A percentile compares a stretch with the other conserved stretches of the same genome.
Conservation (phyloP, 2,113 vertebrate genomes). For the Brachyistius frenatus region DNA sequence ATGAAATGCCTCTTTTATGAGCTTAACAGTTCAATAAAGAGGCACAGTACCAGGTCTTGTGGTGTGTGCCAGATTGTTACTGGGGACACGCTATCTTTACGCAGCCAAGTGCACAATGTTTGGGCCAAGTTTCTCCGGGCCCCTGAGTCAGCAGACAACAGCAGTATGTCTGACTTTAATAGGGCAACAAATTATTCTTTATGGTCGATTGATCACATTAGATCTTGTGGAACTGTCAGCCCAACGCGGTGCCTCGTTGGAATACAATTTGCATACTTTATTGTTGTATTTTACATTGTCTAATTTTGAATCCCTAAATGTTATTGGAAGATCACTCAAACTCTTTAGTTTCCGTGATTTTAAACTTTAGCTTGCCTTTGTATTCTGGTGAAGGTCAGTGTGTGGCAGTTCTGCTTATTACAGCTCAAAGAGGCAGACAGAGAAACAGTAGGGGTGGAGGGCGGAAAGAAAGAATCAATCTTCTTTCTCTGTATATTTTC, state of each 20-base stretch:
- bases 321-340: background rate
- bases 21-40: slow-evolving; percentile 25
- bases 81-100: background rate
- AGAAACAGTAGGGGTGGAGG: background rate
- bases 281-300: background rate
- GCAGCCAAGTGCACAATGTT: background rate
- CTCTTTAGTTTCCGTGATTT: background rate
- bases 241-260: background rate
- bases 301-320: background rate
- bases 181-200: slow-evolving; percentile 20
- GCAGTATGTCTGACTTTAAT: slow-evolving; percentile 2
- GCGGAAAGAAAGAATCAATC: slow-evolving; percentile 7
- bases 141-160: slow-evolving; percentile 44
- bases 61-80: slow-evolving; percentile 25
- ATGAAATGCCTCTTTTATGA: slow-evolving; percentile 33
- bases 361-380: background rate
- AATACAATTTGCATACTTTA: slow-evolving; percentile 5
- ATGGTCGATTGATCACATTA: slow-evolving; percentile 19
- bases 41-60: background rate
- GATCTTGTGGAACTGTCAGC: slow-evolving; percentile 11
- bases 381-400: slow-evolving; percentile 27
- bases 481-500: slow-evolving; percentile 28
- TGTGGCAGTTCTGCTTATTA: slow-evolving; percentile 7
- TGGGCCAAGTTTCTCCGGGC: slow-evolving; percentile 18
- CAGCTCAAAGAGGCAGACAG: slow-evolving; percentile 14